Conservation (phyloP, 1,140 invertebrate species). For the Cherax destructor region DNA sequence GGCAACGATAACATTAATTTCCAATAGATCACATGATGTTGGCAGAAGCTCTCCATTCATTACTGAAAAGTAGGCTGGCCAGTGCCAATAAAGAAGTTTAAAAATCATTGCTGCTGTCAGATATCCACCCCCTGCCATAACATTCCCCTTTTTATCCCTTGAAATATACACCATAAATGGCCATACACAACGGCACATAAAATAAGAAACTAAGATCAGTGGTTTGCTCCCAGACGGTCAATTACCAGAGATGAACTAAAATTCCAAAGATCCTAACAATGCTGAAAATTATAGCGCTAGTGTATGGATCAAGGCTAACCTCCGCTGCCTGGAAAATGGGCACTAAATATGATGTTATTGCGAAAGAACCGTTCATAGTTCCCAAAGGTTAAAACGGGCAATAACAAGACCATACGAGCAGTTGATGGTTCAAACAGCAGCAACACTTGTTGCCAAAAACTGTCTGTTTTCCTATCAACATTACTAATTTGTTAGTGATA, state of each 20-base stretch:
- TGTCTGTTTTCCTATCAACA: not conserved
- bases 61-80: not conserved
- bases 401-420: not conserved
- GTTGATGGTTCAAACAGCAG: constrained; percentile 1
- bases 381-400: not conserved
- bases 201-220: not conserved
- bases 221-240: constrained; percentile 21
- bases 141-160: not conserved
- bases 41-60: constrained; percentile 12
- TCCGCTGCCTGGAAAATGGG: not conserved
- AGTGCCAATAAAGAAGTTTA: not conserved
- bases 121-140: not conserved
- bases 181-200: not conserved
- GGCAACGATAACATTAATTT: too few relatives aligned
- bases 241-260: not conserved
- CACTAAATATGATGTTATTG: not conserved
- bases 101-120: not conserved
- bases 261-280: not conserved
- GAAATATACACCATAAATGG: not conserved
- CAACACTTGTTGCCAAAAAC: not conserved
- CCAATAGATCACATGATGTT: not conserved
- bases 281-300: not conserved
- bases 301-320: not conserved
- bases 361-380: not conserved
- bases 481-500: constrained; percentile 24